A percentile compares a stretch with the other conserved stretches of the same genome.
Evolutionary conservation across 2,888 invertebrate species (phyloP).

Genomic region (Chloromyia formosa): DNA sequence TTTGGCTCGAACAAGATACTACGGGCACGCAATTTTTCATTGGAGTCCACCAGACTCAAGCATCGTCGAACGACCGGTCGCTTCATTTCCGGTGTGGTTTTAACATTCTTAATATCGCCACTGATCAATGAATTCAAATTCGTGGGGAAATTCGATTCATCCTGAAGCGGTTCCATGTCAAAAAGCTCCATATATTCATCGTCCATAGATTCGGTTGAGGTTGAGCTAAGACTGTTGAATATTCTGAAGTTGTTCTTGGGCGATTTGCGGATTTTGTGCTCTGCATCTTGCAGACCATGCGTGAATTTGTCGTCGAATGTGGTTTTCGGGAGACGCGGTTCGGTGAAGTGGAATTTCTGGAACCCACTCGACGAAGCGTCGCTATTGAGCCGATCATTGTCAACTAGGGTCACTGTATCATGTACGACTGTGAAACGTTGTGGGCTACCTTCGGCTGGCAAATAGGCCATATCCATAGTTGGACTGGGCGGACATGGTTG

Average conservation of each 20-base stretch:
- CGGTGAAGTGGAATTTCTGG: constrained; percentile 59
- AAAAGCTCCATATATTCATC: constrained; percentile 73
- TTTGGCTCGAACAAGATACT: constrained; percentile 65
- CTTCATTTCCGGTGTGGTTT: constrained; percentile 64
- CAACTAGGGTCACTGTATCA: constrained; percentile 51
- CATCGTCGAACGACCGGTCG: constrained; percentile 66
- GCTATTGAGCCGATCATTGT: constrained; percentile 45
- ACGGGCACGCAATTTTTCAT: constrained; percentile 46
- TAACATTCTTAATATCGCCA: constrained; percentile 65
- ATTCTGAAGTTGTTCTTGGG: constrained; percentile 60
- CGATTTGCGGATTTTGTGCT: constrained; percentile 44
- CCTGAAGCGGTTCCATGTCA: constrained; percentile 68
- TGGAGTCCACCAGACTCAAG: constrained; percentile 66
- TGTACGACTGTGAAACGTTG: constrained; percentile 56
- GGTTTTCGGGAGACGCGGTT: constrained; percentile 61
- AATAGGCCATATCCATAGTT: constrained; percentile 51
- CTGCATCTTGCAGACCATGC: constrained; percentile 20
- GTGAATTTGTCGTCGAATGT: constrained; percentile 51
- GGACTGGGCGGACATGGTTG: constrained; percentile 51
- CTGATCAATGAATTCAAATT: constrained; percentile 70
- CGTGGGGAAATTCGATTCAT: constrained; percentile 65
- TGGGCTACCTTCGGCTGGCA: constrained; percentile 62
- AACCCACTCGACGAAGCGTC: constrained; percentile 65
- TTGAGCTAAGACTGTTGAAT: constrained; percentile 66
- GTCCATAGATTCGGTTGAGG: constrained; percentile 70